Evolutionary conservation across 2,113 vertebrate species (phyloP).

Genomic region (Erythrocebus patas): DNA sequence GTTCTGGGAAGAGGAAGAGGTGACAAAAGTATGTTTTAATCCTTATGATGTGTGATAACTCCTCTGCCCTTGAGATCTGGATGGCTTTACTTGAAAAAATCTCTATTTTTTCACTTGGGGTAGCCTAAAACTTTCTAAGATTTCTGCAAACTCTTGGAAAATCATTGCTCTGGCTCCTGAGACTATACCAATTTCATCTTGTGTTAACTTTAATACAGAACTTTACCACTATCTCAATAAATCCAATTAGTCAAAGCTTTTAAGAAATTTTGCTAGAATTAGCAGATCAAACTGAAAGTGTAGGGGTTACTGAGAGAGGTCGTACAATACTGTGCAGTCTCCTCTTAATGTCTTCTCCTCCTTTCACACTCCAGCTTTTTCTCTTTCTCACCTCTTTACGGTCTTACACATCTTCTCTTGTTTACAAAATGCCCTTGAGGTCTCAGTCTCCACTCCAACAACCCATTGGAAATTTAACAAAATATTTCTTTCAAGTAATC

Average conservation of each 20-base stretch:
- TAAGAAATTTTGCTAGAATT: not conserved
- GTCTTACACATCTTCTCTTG: not conserved
- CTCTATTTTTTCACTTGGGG: not conserved
- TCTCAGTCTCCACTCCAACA: not conserved
- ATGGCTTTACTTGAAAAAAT: not conserved
- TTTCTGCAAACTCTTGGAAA: not conserved
- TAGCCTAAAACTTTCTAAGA: not conserved
- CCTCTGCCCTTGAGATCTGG: not conserved
- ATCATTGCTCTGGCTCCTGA: not conserved
- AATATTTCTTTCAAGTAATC: not conserved
- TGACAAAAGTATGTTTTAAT: not conserved
- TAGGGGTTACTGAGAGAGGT: not conserved
- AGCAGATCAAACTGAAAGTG: not conserved
- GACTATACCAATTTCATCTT: not conserved
- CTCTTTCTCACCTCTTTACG: not conserved
- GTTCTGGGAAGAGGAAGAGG: not conserved
- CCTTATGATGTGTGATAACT: not conserved
- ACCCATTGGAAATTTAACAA: not conserved
- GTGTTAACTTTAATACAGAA: not conserved
- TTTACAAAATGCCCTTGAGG: not conserved
- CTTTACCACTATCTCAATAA: constrained; percentile 19
- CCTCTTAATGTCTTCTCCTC: not conserved
- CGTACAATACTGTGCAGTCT: not conserved
- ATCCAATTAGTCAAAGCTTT: not conserved
- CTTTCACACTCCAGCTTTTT: not conserved